Percentiles rank a stretch among this genome's conserved stretches.
Evolutionary conservation across 2,797 vertebrate species (phyloP).

Genomic region (Hemitrygon akajei): DNA sequence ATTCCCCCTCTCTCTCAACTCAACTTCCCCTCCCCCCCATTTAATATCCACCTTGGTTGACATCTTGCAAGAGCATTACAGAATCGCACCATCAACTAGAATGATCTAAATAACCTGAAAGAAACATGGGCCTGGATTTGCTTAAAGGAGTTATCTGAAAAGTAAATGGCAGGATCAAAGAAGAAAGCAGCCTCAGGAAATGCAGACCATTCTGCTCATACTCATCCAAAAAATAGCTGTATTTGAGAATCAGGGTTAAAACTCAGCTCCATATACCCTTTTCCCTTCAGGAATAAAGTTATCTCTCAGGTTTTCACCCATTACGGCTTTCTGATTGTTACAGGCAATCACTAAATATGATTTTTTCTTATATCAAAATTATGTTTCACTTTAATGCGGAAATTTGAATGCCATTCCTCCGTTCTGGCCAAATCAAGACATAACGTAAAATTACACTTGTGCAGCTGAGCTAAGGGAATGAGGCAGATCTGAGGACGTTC

Average conservation of each 20-base stretch:
- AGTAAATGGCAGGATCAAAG: not conserved
- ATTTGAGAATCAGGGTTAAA: not conserved
- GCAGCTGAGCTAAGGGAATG: not conserved
- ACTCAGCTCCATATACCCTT: not conserved
- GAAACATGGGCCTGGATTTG: not conserved
- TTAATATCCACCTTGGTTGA: too few species aligned
- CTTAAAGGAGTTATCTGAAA: not conserved
- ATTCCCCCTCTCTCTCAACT: not conserved
- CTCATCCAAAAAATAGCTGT: not conserved
- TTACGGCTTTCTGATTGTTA: not conserved
- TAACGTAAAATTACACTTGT: not conserved
- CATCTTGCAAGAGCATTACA: too few species aligned
- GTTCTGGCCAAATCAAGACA: not conserved
- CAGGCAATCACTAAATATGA: not conserved
- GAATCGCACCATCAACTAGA: not conserved
- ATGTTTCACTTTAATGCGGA: not conserved
- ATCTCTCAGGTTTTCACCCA: not conserved
- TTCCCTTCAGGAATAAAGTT: not conserved
- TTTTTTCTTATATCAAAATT: not conserved
- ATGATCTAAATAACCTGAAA: not conserved
- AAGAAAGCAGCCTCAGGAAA: not conserved
- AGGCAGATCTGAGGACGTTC: not conserved
- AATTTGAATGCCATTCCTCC: not conserved
- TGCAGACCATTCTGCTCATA: not conserved
- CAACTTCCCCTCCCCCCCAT: not conserved